phyloP scores from a whole-genome alignment of 2,797 vertebrate genomes.

The Anableps anableps region DNA sequence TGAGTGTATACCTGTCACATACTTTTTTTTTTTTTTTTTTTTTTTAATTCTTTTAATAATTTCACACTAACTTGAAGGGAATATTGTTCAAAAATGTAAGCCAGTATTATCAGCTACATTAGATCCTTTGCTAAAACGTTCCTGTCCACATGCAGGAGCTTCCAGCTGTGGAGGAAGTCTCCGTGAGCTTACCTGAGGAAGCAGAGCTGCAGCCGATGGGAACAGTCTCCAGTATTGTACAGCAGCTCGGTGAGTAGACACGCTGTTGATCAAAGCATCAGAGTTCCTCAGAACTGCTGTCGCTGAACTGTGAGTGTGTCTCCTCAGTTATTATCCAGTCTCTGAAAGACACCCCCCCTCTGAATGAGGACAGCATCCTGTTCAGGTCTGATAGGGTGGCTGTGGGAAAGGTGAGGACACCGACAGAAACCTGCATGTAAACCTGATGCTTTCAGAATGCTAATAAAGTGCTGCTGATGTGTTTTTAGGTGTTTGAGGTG shows the following conservation, averaged over 20 bases:
- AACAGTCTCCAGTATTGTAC: constrained; percentile 88
- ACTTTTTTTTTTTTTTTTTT: not conserved
- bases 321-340: constrained; percentile 92
- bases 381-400: constrained; percentile 87
- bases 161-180: constrained; percentile 87
- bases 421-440: not conserved
- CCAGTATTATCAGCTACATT: not conserved
- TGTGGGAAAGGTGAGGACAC: constrained; percentile 86
- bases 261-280: not conserved
- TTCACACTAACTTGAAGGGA: not conserved
- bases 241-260: constrained; percentile 86
- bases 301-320: not conserved
- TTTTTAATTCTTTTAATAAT: not conserved
- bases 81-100: not conserved
- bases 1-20: too few species aligned
- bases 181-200: constrained; percentile 83
- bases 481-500: constrained; percentile 91
- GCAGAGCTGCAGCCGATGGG: constrained; percentile 87
- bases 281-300: not conserved
- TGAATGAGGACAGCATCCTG: constrained; percentile 92
- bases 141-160: constrained; percentile 80
- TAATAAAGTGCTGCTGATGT: not conserved
- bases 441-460: not conserved
- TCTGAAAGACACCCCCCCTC: constrained; percentile 83
- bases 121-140: not conserved